Evolutionary conservation across 1,140 invertebrate genomes (phyloP), one percentile per base, ranked within the genome.

Genomic region (Scaptomyza graminum): DNA sequence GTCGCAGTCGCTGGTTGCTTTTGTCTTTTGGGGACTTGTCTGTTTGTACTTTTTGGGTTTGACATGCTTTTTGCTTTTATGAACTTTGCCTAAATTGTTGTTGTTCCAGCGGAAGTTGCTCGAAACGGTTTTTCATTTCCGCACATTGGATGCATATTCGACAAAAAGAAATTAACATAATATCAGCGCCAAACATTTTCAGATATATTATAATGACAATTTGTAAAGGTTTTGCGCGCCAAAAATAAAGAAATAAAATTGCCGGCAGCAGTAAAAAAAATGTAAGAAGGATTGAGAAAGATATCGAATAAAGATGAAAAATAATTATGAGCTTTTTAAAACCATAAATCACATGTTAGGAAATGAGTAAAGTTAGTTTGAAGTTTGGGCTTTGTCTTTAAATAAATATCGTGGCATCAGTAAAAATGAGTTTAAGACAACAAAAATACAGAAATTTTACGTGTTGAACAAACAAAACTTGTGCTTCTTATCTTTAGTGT

Each of bases 1-100:
- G 28, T 31, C 28, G 28, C 28, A 31, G 28, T 31, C 28, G 28
- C 28, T 31, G 5, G 15, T 67, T 16, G 57, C 49, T 52, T 63
- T 66, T 75, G 71, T 84, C 61, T 46, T 43, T 57, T 64, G 67
- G 37, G 31, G 56, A 66, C 63, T 63, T 79, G 65, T 90, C 72
- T 82, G 72, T 51, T 74, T 75, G 68, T 66, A 79, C 65, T 76
- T 68, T 77, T 78, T 18, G 59, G 44, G 44, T 74, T 74, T 89
- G 76, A 89, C 80, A 80, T 83, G 76, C 76, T 83, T 77, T 88
- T 88, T 88, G 83, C 79, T 89, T 79, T 83, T 77, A 68, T 84
- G 84, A 88, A 89, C 84, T 88, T 89, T 88, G 54, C 64, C 56
- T 41, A 9, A n/a, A 7, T 12, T 41, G 34, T 34, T 34, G 28